Base-by-base conservation (phyloP, 2,888 invertebrate species). In the Gerosis bhagava region DNA sequence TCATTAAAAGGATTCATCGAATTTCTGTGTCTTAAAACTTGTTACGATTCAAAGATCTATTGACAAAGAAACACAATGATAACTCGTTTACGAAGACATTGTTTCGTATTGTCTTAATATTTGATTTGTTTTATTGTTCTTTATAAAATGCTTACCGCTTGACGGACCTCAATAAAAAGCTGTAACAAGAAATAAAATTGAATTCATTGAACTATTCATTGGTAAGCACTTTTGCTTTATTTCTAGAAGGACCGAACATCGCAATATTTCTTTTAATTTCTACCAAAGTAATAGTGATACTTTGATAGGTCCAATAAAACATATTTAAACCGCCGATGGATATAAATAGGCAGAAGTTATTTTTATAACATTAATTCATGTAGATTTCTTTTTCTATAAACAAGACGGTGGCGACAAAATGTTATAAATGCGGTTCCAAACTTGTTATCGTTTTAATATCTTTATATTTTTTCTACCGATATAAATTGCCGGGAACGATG, bases 1-100 rank as follows among this genome's bases (percentile, higher is more conserved):
- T 78, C 77, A 54, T 65, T 54, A n/a, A n/a, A 60, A 67, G 67
- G 72, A 73, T 72, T 65, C 63, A 65, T 64, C 61, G 60, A 59
- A 68, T 66, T 62, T 56, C 67, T 41, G 46, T 41, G 59, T 59
- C 54, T 60, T 47, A 50, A 50, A 56, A 53, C 45, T 17, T 25
- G 16, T 35, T 51, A 54, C 49, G 47, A 59, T 53, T 56, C 53
- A 59, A 59, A 62, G 60, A 67, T 63, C 60, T 60, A 65, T 60
- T 47, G 56, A 63, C 59, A 54, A 47, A 47, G 56, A 56, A 57
- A 57, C 57, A 57, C 59, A 65, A 68, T 60, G 53, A 57, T 61
- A 21, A 28, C 28, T 29, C 13, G 26, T 31, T 21, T 6, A 62
- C 62, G 51, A 49, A 54, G 54, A 50, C 56, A 60, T 31, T 41